phyloP scores from a whole-genome alignment of 2,113 vertebrate species.

The Clarias gariepinus region DNA sequence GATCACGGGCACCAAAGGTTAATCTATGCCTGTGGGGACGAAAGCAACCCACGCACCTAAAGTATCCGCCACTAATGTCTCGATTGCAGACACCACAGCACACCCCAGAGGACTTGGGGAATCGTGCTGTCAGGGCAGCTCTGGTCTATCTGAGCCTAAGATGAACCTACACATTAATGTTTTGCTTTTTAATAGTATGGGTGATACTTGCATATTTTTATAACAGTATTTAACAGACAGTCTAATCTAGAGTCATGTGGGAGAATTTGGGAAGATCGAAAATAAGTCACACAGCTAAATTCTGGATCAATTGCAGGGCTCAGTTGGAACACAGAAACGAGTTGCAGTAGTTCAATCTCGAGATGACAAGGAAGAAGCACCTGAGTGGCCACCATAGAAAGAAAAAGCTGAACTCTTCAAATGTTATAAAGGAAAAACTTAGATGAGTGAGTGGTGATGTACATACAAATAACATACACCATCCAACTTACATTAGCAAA shows the following conservation, averaged over 20 bases:
- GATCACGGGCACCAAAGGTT: no score
- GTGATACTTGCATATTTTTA: no score
- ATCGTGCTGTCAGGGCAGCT: no score
- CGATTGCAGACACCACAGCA: no score
- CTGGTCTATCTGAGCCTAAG: no score
- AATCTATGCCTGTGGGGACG: no score
- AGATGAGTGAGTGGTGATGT: not conserved
- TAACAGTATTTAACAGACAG: not conserved
- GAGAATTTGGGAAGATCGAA: not conserved
- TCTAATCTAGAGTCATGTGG: not conserved
- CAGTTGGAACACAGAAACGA: not conserved
- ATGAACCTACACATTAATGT: no score
- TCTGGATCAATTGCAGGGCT: not conserved
- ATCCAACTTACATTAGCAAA: not conserved
- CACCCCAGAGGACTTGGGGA: no score
- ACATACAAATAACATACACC: not conserved
- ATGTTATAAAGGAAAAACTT: constrained; percentile 2
- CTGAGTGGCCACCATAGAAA: not conserved
- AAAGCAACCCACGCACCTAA: no score
- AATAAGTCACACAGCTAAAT: not conserved
- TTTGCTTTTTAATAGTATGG: no score
- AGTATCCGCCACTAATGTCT: no score
- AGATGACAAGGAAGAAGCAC: not conserved
- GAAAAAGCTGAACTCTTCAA: not conserved
- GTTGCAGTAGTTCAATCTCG: not conserved